phyloP scores from a whole-genome alignment of 2,888 invertebrate genomes.

The Caenorhabditis sp. region DNA sequence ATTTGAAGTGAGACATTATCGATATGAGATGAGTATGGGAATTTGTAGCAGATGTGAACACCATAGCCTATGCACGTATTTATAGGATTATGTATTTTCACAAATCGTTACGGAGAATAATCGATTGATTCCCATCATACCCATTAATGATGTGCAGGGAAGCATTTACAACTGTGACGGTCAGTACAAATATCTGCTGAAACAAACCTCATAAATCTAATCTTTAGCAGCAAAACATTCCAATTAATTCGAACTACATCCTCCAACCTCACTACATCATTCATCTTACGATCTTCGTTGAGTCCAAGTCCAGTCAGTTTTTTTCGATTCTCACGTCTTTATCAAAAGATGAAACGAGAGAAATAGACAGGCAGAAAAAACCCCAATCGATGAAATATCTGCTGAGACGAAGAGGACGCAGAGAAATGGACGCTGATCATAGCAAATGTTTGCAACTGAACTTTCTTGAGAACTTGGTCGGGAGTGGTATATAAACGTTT shows the following conservation, averaged over 20 bases:
- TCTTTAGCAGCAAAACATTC: neutral
- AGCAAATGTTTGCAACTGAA: conserved; percentile 38
- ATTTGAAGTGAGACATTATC: too few species aligned
- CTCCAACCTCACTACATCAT: conserved; percentile 17
- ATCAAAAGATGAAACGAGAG: conserved; percentile 15
- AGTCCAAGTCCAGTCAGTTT: neutral
- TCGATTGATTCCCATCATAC: too few species aligned
- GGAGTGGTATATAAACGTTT: conserved; percentile 3
- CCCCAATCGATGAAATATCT: neutral
- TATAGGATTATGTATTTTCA: too few species aligned
- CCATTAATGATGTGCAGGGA: too few species aligned
- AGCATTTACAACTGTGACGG: too few species aligned
- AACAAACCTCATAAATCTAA: neutral
- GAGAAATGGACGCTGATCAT: conserved; percentile 40
- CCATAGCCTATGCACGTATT: too few species aligned
- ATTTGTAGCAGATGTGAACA: too few species aligned
- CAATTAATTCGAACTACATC: conserved; percentile 20
- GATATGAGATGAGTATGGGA: too few species aligned
- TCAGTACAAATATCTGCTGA: neutral
- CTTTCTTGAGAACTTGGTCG: conserved; percentile 13
- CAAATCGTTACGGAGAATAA: too few species aligned
- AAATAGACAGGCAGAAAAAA: conserved; percentile 13
- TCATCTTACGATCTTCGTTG: neutral
- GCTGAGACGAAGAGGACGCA: neutral
- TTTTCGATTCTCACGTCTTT: conserved; percentile 10